Evolutionary conservation across 2,888 invertebrate species (phyloP), one percentile per base, ranked within the genome.

Genomic region (Lymantria dispar): DNA sequence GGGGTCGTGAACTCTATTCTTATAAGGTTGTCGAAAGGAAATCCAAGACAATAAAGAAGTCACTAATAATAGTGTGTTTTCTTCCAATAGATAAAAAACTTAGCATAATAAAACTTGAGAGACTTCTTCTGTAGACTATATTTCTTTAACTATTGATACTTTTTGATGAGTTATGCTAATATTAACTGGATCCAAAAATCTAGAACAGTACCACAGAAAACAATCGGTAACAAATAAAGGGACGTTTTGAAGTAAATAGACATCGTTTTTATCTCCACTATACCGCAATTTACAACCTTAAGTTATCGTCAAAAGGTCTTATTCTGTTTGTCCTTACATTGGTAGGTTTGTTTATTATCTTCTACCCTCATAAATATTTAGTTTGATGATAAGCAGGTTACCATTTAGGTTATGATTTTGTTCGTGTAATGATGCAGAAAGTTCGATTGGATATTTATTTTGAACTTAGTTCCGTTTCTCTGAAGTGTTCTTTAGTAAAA

Each of bases 371-470:
- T 78, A 78, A 78, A 78, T 78, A 80, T 80, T 78, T 74, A 79
- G 69, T 68, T 57, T 63, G 70, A 70, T 72, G 74, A 70, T 73
- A 48, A 50, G 51, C 49, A 52, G 52, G 58, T 47, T 48, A 51
- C 48, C 60, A 73, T 78, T 76, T 73, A 72, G 71, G 69, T 70
- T 76, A 78, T 79, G 76, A 73, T 77, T 72, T 71, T 42, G 59
- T 53, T 68, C 58, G 64, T 62, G 74, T 74, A 78, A 80, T 78
- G 72, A 72, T 51, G 57, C 58, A 68, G 73, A 72, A 75, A 74
- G 54, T 61, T 61, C 48, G 56, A 54, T 50, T 64, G 65, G 61
- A 64, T 64, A 62, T 62, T 62, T 60, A 59, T 60, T 51, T 47
- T 33, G 50, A 22, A 22, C 22, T 22, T 22, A 22, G 22, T 22